A percentile compares a stretch with the other conserved stretches of the same genome.
phyloP scores from a whole-genome alignment of 37 sponge, comb jelly and placozoan genomes.

The Halichondria panicea region DNA sequence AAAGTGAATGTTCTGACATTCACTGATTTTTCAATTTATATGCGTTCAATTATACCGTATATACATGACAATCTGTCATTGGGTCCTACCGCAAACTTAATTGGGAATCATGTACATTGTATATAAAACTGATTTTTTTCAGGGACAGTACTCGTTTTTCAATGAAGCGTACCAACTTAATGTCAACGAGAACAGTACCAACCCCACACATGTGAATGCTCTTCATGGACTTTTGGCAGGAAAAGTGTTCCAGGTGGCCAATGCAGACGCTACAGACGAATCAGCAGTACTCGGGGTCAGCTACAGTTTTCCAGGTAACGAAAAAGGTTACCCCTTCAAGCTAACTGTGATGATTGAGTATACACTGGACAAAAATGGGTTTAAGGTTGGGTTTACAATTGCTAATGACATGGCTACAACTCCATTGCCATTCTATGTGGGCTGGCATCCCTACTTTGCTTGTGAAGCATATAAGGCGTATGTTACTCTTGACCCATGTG shows the following conservation, averaged over 20 bases:
- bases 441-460: slow-evolving; percentile 83
- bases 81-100: background rate
- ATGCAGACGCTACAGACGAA: background rate
- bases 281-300: slow-evolving; percentile 10
- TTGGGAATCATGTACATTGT: background rate
- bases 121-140: background rate
- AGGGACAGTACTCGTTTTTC: slow-evolving; percentile 75
- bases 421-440: slow-evolving; percentile 70
- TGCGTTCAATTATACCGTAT: no score
- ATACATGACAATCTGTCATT: no score
- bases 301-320: slow-evolving; percentile 12
- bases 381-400: slow-evolving; percentile 22
- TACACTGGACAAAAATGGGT: slow-evolving; percentile 31
- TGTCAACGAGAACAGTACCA: slow-evolving; percentile 45
- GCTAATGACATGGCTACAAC: slow-evolving; percentile 21
- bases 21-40: no score
- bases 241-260: slow-evolving; percentile 18
- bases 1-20: background rate
- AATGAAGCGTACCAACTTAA: slow-evolving; percentile 49
- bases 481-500: slow-evolving; percentile 49
- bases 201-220: slow-evolving; percentile 40
- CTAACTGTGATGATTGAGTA: slow-evolving; percentile 39
- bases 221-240: slow-evolving; percentile 61
- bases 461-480: slow-evolving; percentile 44
- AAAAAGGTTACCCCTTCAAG: slow-evolving; percentile 70